phyloP scores from a whole-genome alignment of 2,797 vertebrate genomes.

The Platalea minor region DNA sequence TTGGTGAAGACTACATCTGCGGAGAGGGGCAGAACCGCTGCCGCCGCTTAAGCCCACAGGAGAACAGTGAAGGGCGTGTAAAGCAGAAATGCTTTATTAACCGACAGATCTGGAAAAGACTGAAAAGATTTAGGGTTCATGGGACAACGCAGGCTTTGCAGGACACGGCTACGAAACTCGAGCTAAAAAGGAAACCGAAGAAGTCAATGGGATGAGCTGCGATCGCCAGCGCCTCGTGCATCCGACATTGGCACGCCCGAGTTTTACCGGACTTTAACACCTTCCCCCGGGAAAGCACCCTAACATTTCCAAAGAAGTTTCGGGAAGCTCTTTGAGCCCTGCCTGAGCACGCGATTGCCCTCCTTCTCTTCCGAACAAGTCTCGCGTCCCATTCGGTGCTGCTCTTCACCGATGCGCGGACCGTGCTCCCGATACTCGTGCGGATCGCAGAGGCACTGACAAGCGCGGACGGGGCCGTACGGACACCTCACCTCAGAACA shows the following conservation, averaged over 20 bases:
- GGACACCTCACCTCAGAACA: not conserved
- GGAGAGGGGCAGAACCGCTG: not conserved
- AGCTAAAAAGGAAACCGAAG: not conserved
- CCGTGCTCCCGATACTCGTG: accelerated
- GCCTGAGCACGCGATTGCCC: too few species aligned
- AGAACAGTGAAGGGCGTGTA: accelerated
- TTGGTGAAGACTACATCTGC: accelerated
- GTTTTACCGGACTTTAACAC: not conserved
- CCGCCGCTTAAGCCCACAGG: not conserved
- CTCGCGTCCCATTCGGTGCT: accelerated
- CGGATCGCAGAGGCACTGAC: not conserved
- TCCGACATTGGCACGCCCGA: accelerated
- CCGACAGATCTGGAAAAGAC: not conserved
- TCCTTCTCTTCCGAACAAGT: not conserved
- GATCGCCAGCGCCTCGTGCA: not conserved
- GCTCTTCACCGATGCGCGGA: accelerated
- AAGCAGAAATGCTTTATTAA: not conserved
- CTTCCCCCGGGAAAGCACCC: not conserved
- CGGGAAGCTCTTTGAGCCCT: not conserved
- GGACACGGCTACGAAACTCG: accelerated
- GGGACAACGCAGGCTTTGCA: accelerated
- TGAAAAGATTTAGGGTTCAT: not conserved
- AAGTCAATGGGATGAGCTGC: not conserved
- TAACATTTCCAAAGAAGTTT: accelerated
- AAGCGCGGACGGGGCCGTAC: accelerated